phyloP scores from a whole-genome alignment of 2,888 invertebrate genomes.

The Orthosia gothica region DNA sequence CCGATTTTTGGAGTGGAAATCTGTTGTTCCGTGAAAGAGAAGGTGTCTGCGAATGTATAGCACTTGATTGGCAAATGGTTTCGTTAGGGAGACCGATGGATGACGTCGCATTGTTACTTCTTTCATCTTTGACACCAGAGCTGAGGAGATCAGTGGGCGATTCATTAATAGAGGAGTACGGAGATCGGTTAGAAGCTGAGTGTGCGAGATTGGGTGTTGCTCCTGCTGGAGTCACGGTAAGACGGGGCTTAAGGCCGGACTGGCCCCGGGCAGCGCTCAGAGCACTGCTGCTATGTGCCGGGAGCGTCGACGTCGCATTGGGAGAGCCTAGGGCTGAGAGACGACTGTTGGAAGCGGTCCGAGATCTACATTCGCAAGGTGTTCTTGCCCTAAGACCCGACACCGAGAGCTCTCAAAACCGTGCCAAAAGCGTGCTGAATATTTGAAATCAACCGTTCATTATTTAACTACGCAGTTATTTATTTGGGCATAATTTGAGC shows the following conservation, averaged over 20 bases:
- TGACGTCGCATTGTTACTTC: conserved; percentile 94
- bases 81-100: conserved; percentile 95
- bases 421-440: conserved; percentile 78
- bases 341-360: conserved; percentile 94
- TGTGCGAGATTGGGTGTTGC: conserved; percentile 92
- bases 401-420: conserved; percentile 72
- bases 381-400: conserved; percentile 91
- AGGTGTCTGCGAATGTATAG: conserved; percentile 92
- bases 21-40: conserved; percentile 92
- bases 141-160: conserved; percentile 93
- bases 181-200: conserved; percentile 92
- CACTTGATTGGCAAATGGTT: conserved; percentile 97
- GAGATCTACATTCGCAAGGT: conserved; percentile 94
- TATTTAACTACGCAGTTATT: conserved; percentile 71
- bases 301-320: conserved; percentile 95
- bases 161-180: conserved; percentile 93
- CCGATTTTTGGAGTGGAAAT: conserved; percentile 97
- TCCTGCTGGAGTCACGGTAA: conserved; percentile 88
- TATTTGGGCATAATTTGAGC: conserved; percentile 71
- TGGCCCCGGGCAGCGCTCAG: conserved; percentile 94
- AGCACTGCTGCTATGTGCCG: conserved; percentile 95
- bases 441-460: conserved; percentile 63
- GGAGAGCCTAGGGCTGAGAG: conserved; percentile 95
- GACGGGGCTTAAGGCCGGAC: conserved; percentile 90
- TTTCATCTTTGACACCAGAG: conserved; percentile 94